A percentile compares a stretch with the other conserved stretches of the same genome.
Evolutionary conservation across 2,113 vertebrate genomes (phyloP).

Genomic region (Suricata suricatta): DNA sequence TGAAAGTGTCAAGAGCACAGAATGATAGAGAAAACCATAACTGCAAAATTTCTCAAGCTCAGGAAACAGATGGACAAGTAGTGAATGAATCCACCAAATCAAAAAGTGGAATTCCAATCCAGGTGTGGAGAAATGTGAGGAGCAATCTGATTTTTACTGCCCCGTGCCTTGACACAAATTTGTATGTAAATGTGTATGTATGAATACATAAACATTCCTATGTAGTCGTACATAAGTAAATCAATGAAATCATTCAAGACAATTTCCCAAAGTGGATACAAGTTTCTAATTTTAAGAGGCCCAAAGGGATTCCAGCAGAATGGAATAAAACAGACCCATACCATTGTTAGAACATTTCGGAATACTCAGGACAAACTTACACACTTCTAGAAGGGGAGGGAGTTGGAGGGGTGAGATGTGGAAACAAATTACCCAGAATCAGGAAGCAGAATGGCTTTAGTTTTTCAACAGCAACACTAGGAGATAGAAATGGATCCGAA

Average conservation of each 20-base stretch:
- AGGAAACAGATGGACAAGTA: background rate
- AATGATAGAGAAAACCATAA: background rate
- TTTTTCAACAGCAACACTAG: background rate
- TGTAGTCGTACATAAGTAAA: background rate
- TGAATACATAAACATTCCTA: background rate
- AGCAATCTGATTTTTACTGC: background rate
- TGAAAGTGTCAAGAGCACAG: background rate
- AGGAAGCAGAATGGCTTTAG: background rate
- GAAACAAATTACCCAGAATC: background rate
- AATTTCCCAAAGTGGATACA: background rate
- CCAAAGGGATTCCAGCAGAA: background rate
- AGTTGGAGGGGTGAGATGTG: background rate
- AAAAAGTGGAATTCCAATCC: background rate
- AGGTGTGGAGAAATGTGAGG: background rate
- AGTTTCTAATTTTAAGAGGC: conserved; percentile 2
- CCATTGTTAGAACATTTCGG: background rate
- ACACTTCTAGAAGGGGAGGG: background rate
- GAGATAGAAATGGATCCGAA: background rate
- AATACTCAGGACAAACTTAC: background rate
- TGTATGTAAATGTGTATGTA: background rate
- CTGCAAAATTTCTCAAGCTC: background rate
- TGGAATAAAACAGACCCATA: background rate
- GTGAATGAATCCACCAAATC: background rate
- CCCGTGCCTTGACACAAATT: background rate
- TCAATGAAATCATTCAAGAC: background rate